Conservation (phyloP, 2,888 invertebrate species). For the Tenthredo livida region DNA sequence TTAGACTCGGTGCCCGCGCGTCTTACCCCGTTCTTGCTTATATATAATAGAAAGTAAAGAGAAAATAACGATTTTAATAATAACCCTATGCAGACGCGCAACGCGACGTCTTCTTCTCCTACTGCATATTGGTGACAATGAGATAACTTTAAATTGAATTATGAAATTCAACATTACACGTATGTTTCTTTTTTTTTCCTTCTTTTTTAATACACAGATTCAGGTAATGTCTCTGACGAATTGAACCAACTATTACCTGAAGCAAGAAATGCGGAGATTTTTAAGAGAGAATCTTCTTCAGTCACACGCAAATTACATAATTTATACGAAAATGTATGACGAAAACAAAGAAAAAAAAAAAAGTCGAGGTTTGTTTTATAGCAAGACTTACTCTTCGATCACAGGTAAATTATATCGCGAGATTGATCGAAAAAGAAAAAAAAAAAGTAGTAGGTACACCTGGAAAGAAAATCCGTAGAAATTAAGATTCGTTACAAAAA, state of each 20-base stretch:
- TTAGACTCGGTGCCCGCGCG: too few species aligned
- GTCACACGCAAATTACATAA: not conserved
- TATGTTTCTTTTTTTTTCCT: not conserved
- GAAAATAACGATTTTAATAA: constrained; percentile 6
- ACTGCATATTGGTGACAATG: not conserved
- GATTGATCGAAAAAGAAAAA: not conserved
- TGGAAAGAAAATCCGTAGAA: not conserved
- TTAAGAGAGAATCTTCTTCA: not conserved
- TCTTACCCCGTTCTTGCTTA: too few species aligned
- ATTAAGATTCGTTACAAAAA: not conserved
- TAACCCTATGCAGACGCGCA: not conserved
- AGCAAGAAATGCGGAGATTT: not conserved
- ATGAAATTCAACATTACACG: not conserved
- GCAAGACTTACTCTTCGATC: not conserved
- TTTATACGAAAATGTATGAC: not conserved
- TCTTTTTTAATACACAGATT: not conserved
- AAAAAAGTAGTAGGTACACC: not conserved
- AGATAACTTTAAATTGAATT: not conserved
- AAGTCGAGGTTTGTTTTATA: not conserved
- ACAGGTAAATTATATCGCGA: not conserved
- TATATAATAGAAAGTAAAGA: constrained; percentile 16
- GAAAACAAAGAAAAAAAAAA: not conserved
- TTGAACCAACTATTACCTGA: not conserved
- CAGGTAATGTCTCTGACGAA: not conserved
- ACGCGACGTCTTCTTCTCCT: not conserved